Conservation (phyloP, 1,140 invertebrate genomes). For the Hypothenemus hampei region DNA sequence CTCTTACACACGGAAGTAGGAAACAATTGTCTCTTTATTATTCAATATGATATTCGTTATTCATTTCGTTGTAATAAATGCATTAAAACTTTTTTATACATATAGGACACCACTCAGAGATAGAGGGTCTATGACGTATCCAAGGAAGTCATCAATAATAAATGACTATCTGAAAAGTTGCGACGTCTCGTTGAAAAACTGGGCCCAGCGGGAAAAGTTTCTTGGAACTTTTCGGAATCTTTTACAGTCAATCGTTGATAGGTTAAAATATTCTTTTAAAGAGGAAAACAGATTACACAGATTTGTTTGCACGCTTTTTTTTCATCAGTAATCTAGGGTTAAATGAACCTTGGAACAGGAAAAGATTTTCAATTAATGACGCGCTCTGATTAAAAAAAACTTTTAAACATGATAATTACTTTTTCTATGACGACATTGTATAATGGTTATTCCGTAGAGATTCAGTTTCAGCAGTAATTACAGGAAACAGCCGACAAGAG, state of each 20-base stretch:
- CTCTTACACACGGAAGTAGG: conserved; percentile 1
- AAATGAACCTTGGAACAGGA: background rate
- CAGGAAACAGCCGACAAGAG: no score
- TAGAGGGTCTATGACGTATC: conserved; percentile 5
- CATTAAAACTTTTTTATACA: no score
- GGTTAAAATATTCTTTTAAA: conserved; percentile 5
- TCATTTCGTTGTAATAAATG: no score
- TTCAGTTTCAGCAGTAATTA: no score
- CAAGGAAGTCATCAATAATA: conserved; percentile 10
- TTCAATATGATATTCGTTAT: no score
- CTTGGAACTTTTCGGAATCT: conserved; percentile 1
- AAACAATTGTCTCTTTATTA: no score
- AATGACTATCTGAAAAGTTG: conserved; percentile 9
- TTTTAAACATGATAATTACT: background rate
- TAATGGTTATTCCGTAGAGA: background rate
- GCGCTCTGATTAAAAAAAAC: background rate
- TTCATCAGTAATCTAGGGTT: background rate
- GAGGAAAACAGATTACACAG: background rate
- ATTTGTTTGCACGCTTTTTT: background rate
- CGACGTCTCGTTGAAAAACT: conserved; percentile 1
- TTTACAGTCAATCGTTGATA: conserved; percentile 3
- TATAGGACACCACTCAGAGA: no score
- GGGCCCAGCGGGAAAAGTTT: conserved; percentile 1
- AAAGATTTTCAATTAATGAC: background rate
- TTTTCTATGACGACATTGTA: background rate